Evolutionary conservation across 2,888 invertebrate species (phyloP), one percentile per base, ranked within the genome.

Genomic region (Cryptocephalus moraei): DNA sequence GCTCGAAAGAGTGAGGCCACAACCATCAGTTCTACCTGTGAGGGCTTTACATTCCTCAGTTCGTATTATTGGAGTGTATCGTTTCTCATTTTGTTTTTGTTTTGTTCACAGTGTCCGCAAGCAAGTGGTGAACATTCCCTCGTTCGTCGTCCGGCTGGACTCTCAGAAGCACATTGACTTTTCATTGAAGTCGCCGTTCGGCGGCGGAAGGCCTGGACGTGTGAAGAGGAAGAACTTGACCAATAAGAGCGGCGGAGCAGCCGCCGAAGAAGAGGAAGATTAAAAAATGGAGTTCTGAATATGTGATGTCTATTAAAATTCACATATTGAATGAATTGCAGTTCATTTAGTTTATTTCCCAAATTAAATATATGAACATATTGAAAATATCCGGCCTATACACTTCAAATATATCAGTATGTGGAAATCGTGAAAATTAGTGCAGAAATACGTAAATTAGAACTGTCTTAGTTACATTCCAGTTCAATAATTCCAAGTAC

Each of bases 201-300:
- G 97, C 69, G 96, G 97, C 73, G 99, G 97, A 69, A 84, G 97
- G 51, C 91, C 96, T 52, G 99, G 99, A 47, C 96, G 97, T 73
- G 99, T 99, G 64, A 99, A 97, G 96, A 91, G 99, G 89, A 96
- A 94, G 90, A 99, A 97, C 80, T 74, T 89, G 73, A 85, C 89
- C 73, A 97, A 96, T 82, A 88, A 84, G 66, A 83, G 79, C 64
- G 82, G 82, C 47, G 89, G 85, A 49, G 86, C 82, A 54, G 90
- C 76, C 54, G 86, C 79, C 50, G 90, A 84, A 59, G 94, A 91
- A 59, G 94, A 93, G 66, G 87, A 89, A 65, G 90, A 91, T 22
- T 22, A 22, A 22, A 22, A 22, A 22, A 22, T 22, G n/a, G n/a
- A n/a, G n/a, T n/a, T n/a, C n/a, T n/a, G n/a, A n/a, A n/a, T n/a